Percentiles rank a stretch among this genome's conserved stretches.
These are phyloP conservation scores for Homarus americanus DNA, from an alignment of 1,140 invertebrate species.

Conservation along the genomic window DNA sequence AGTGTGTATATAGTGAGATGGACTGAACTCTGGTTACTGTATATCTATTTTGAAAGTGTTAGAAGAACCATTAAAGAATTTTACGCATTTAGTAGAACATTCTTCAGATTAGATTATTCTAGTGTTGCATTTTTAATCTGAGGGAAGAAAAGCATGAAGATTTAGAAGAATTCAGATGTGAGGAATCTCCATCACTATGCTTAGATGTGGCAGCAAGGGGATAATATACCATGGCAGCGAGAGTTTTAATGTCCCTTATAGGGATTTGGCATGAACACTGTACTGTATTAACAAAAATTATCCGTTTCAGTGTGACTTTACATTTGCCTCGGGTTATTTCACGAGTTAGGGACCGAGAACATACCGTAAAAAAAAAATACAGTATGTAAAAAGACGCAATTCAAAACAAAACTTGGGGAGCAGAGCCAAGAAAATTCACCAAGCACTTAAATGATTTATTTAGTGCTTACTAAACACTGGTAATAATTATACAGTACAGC, in stretches of 20 bases:
- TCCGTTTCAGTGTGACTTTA: too few relatives aligned
- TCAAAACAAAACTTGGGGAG: too few relatives aligned
- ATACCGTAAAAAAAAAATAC: too few relatives aligned
- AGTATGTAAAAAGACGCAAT: too few relatives aligned
- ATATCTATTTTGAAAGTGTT: background rate
- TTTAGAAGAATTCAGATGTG: background rate
- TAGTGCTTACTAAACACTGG: too few relatives aligned
- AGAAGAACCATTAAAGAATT: background rate
- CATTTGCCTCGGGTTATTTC: too few relatives aligned
- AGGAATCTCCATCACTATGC: slow-evolving; percentile 12
- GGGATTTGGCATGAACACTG: slow-evolving; percentile 7
- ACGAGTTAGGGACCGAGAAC: too few relatives aligned
- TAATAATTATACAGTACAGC: too few relatives aligned
- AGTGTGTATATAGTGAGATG: background rate
- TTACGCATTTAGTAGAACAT: background rate
- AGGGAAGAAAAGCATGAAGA: background rate
- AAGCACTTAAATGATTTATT: too few relatives aligned
- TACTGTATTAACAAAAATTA: too few relatives aligned
- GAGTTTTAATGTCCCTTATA: slow-evolving; percentile 29
- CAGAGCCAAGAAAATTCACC: too few relatives aligned
- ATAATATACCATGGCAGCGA: background rate
- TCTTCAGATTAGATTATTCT: background rate
- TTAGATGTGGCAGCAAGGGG: background rate
- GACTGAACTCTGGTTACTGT: background rate
- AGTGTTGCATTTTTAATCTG: background rate